phyloP scores from a whole-genome alignment of 2,113 vertebrate species.

The Datnioides undecimradiatus region DNA sequence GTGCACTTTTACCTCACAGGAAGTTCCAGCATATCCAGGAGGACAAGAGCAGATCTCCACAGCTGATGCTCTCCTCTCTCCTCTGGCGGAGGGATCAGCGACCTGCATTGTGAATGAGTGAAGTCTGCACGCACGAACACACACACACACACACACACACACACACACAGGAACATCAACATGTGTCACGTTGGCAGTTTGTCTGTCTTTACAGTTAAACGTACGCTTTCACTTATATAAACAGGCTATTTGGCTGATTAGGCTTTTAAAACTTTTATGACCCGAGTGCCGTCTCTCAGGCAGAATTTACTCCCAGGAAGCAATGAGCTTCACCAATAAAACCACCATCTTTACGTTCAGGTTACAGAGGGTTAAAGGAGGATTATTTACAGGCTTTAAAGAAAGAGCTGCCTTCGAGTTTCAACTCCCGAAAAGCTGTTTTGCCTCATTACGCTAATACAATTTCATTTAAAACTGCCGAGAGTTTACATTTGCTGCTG shows the following conservation, averaged over 20 bases:
- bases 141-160: conserved; percentile 24
- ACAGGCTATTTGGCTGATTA: conserved; percentile 26
- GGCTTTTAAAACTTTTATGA: conserved; percentile 3
- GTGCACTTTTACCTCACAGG: conserved; percentile 75
- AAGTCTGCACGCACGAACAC: conserved; percentile 59
- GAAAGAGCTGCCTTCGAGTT: not conserved
- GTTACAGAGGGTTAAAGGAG: conserved; percentile 21
- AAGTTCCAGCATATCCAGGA: conserved; percentile 75
- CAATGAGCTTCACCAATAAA: conserved; percentile 7
- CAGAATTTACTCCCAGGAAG: not conserved
- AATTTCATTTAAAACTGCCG: not conserved
- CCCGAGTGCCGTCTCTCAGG: conserved; percentile 22
- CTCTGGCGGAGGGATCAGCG: conserved; percentile 58
- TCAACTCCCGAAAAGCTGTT: not conserved
- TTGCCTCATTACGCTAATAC: not conserved
- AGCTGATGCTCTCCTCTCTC: conserved; percentile 67
- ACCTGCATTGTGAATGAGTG: conserved; percentile 77
- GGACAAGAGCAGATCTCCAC: conserved; percentile 78
- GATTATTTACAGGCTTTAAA: not conserved
- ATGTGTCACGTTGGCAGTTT: not conserved
- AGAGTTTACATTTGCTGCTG: not conserved
- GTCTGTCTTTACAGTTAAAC: not conserved
- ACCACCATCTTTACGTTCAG: not conserved
- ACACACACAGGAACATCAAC: conserved; percentile 18
- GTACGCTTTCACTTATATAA: not conserved